phyloP scores from a whole-genome alignment of 2,888 invertebrate genomes.

The Pandemis heparana region DNA sequence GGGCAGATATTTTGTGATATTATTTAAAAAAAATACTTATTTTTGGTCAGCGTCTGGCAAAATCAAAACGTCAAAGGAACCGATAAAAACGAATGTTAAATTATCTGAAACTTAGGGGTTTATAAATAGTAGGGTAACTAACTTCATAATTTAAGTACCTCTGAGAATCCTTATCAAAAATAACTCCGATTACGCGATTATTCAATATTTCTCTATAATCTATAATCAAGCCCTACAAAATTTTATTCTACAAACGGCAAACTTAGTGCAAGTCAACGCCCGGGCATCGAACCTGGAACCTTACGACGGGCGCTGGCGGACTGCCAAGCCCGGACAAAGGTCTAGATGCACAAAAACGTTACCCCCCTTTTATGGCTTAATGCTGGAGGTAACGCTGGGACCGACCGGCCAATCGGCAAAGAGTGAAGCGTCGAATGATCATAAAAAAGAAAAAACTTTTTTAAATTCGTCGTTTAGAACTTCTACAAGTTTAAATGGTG shows the following conservation, averaged over 20 bases:
- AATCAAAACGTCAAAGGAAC: no score
- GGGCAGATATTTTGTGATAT: no score
- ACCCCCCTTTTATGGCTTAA: conserved; percentile 26
- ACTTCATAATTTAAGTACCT: no score
- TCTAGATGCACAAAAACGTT: conserved; percentile 30
- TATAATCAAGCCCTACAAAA: not conserved
- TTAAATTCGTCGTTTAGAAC: not conserved
- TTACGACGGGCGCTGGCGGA: conserved; percentile 33
- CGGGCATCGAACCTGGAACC: conserved; percentile 40
- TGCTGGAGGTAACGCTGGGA: conserved; percentile 4
- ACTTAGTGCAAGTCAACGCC: conserved; percentile 31
- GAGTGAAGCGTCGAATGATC: not conserved
- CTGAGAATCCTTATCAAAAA: not conserved
- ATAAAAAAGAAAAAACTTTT: not conserved
- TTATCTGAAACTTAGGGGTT: no score
- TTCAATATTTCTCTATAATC: no score
- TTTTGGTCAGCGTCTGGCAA: no score
- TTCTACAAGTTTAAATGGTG: no score
- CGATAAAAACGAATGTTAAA: no score
- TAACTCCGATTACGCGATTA: not conserved
- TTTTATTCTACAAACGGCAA: conserved; percentile 6
- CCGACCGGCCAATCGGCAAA: conserved; percentile 12
- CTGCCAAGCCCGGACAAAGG: conserved; percentile 38
- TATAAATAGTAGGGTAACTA: no score
- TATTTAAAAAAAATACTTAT: no score